Evolutionary conservation across 2,797 vertebrate genomes (phyloP).

Genomic region (Aulostomus chinensis): DNA sequence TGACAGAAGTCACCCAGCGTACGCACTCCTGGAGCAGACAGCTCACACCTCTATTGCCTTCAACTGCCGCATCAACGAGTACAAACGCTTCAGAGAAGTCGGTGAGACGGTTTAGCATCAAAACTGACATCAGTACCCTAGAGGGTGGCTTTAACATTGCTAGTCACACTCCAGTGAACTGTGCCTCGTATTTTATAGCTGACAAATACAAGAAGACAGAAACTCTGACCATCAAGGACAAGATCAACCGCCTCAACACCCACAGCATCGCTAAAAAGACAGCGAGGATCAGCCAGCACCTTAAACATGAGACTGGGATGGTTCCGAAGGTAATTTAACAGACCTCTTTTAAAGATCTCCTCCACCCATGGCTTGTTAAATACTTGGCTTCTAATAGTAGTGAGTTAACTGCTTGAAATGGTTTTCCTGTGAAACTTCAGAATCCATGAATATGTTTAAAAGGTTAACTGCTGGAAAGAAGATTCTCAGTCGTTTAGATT

Average conservation of each 20-base stretch:
- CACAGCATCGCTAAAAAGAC: constrained; percentile 97
- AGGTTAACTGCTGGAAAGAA: too few species aligned
- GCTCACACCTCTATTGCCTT: constrained; percentile 82
- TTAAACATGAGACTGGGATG: constrained; percentile 92
- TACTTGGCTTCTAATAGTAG: too few species aligned
- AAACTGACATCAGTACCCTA: too few species aligned
- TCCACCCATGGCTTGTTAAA: neutral
- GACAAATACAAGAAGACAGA: constrained; percentile 92
- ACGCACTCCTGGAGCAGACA: constrained; percentile 78
- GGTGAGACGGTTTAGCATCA: constrained; percentile 80
- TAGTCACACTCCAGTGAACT: neutral
- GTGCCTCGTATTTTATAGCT: constrained; percentile 70
- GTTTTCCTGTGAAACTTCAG: too few species aligned
- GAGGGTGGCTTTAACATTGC: too few species aligned
- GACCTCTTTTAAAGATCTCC: neutral
- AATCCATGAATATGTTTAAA: too few species aligned
- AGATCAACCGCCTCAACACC: constrained; percentile 88
- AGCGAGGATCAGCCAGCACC: constrained; percentile 85
- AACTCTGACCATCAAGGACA: constrained; percentile 87
- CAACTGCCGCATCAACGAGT: constrained; percentile 93
- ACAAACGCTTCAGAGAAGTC: constrained; percentile 94
- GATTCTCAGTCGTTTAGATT: too few species aligned
- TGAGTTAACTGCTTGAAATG: too few species aligned
- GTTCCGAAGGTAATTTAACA: constrained; percentile 81
- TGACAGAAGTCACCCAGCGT: constrained; percentile 65